Evolutionary conservation across 2,888 invertebrate species (phyloP), one percentile per base, ranked within the genome.

Genomic region (Meganola albula): DNA sequence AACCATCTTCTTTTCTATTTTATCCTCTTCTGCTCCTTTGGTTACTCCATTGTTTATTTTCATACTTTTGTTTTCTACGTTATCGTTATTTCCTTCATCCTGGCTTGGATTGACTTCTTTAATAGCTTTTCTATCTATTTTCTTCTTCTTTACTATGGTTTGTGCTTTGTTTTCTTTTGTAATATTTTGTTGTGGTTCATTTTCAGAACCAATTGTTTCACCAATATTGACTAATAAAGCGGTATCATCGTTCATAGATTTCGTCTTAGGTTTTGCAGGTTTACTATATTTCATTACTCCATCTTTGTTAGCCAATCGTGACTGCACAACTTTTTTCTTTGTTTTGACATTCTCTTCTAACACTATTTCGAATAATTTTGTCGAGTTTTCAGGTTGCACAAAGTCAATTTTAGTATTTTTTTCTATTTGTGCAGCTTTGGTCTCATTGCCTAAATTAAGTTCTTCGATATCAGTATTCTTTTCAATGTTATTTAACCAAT

Each of bases 201-300:
- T 24, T 32, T n/a, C n/a, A n/a, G n/a, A n/a, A n/a, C n/a, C n/a
- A n/a, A n/a, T n/a, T n/a, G n/a, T n/a, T n/a, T n/a, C n/a, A n/a
- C n/a, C n/a, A n/a, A n/a, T n/a, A n/a, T n/a, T n/a, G n/a, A n/a
- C n/a, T n/a, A n/a, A n/a, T n/a, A n/a, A n/a, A n/a, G n/a, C n/a
- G n/a, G n/a, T n/a, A n/a, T n/a, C n/a, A n/a, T 37, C 24, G 11
- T 8, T 9, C 14, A 8, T 8, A 7, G 18, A 20, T n/a, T 10
- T 22, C 2, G 7, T 9, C 23, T 8, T 11, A 11, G 20, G 22
- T 13, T 30, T 18, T 46, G 59, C 57, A 4, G 79, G 76, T 37
- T 69, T 78, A 11, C 46, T 43, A 39, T 60, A 84, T 47, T 83
- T 84, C 82, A 84, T 80, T 12, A 73, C 42, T 1, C 83, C 83